Evolutionary conservation across 1,140 invertebrate genomes (phyloP).

Genomic region (Argopecten irradians): DNA sequence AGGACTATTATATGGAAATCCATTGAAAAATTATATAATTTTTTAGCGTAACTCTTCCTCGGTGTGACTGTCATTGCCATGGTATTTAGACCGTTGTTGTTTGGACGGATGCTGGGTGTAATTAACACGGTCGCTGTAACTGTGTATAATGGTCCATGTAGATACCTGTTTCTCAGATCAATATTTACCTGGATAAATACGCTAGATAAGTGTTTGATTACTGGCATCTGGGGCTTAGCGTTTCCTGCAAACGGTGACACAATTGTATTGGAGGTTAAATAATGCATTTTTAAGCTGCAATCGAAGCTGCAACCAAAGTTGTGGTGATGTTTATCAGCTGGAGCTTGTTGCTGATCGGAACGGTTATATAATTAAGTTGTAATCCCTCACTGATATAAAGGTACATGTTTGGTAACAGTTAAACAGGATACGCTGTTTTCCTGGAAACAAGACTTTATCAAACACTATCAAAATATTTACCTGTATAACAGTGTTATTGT

Average conservation of each 20-base stretch:
- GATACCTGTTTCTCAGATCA: not conserved
- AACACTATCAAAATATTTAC: slow-evolving; percentile 2
- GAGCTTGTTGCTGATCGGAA: not conserved
- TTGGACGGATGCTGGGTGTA: not conserved
- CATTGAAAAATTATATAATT: not conserved
- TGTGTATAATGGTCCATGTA: not conserved
- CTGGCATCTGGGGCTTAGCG: not conserved
- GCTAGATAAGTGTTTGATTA: not conserved
- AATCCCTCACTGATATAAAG: not conserved
- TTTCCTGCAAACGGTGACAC: not conserved
- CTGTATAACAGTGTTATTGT: not conserved
- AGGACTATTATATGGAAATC: not conserved
- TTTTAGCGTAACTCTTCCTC: not conserved
- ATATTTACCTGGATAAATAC: slow-evolving; percentile 10
- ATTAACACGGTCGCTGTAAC: not conserved
- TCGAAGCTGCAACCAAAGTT: not conserved
- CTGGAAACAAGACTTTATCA: not conserved
- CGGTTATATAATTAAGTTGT: not conserved
- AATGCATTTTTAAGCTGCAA: not conserved
- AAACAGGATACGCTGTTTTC: not conserved
- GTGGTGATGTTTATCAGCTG: not conserved
- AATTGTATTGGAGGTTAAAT: not conserved
- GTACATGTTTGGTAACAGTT: not conserved
- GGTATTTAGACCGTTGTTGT: not conserved
- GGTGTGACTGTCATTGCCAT: not conserved